Evolutionary conservation across 2,797 vertebrate species (phyloP).

Genomic region (Cryptoblepharus egeriae): DNA sequence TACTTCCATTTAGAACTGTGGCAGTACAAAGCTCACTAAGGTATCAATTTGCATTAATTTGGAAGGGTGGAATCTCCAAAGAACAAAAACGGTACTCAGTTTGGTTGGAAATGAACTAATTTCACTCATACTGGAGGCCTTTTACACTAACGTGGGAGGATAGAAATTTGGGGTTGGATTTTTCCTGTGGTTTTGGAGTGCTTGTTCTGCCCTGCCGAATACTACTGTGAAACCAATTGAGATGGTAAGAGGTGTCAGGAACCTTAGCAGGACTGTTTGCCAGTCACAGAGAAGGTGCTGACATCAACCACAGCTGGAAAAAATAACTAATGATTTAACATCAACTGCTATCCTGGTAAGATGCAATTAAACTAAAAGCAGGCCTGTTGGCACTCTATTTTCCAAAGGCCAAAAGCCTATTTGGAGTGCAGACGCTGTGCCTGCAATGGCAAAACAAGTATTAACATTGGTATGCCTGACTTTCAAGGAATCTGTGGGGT

Average conservation of each 20-base stretch:
- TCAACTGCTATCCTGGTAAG: slow-evolving; percentile 29
- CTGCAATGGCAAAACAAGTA: slow-evolving; percentile 12
- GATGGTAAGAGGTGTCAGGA: slow-evolving; percentile 20
- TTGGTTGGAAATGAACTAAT: not conserved
- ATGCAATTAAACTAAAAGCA: slow-evolving; percentile 53
- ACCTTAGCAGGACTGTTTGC: not conserved
- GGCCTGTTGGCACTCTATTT: slow-evolving; percentile 26
- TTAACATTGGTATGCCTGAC: not conserved
- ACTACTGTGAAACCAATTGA: not conserved
- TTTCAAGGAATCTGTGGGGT: not conserved
- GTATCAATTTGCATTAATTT: not conserved
- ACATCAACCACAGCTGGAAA: slow-evolving; percentile 42
- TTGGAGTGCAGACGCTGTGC: slow-evolving; percentile 32
- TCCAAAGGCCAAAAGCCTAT: slow-evolving; percentile 37
- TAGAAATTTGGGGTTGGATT: not conserved
- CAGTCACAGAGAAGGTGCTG: slow-evolving; percentile 37
- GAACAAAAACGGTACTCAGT: not conserved
- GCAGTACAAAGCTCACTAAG: not conserved
- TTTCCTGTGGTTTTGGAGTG: not conserved
- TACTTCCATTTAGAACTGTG: not conserved
- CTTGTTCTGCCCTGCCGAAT: slow-evolving; percentile 22
- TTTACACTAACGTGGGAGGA: not conserved
- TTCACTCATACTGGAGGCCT: not conserved
- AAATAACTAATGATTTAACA: slow-evolving; percentile 48
- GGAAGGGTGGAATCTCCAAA: not conserved